Percentiles rank a stretch among this genome's conserved stretches.
phyloP scores from a whole-genome alignment of 2,888 invertebrate genomes.

The Synergus gifuensis region DNA sequence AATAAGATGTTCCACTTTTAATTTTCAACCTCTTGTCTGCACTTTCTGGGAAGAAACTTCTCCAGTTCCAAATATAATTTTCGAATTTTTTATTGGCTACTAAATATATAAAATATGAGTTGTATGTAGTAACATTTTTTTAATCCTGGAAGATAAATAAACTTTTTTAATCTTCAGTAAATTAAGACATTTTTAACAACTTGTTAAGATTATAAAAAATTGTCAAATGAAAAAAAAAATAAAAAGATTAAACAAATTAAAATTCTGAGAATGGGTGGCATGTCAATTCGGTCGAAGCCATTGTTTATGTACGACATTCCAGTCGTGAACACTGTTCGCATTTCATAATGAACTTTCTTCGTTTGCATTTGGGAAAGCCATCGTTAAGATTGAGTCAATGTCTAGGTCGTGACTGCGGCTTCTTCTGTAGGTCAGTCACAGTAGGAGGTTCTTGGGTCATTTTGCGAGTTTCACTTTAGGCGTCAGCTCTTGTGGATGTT shows the following conservation, averaged over 20 bases:
- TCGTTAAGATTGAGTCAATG: constrained; percentile 58
- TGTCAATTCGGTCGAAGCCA: background rate
- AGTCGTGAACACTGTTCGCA: constrained; percentile 45
- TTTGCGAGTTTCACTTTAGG: constrained; percentile 64
- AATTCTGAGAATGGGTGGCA: constrained; percentile 4
- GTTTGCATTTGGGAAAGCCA: constrained; percentile 60
- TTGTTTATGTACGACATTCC: constrained; percentile 41
- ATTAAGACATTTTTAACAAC: background rate
- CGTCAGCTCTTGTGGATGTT: background rate
- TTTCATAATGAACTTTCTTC: constrained; percentile 64
- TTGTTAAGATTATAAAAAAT: constrained; percentile 3
- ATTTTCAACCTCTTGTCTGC: background rate
- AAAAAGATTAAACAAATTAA: background rate
- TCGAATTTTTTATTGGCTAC: no score
- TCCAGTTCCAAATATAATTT: no score
- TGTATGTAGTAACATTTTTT: no score
- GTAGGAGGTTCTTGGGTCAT: constrained; percentile 51
- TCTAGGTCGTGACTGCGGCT: constrained; percentile 66
- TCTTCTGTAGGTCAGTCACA: constrained; percentile 45
- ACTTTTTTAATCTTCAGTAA: background rate
- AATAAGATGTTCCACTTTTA: background rate
- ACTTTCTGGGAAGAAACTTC: no score
- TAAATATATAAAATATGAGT: no score
- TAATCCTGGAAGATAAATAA: no score
- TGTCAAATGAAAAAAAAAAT: background rate